Base-by-base conservation (phyloP, 2,888 invertebrate genomes). In the Scaptomyza tumidula region DNA sequence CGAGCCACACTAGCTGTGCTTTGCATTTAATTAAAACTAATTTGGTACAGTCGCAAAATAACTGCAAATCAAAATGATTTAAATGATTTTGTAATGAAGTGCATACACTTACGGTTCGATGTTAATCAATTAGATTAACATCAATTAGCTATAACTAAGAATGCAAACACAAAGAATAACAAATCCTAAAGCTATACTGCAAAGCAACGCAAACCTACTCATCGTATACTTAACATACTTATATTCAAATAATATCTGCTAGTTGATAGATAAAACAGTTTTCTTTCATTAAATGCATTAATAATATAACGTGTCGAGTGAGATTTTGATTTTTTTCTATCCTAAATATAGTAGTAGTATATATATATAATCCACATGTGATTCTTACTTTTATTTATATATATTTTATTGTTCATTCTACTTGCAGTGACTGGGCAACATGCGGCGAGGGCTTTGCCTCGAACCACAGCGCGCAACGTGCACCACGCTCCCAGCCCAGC, bases 391-490 rank as follows among this genome's bases (percentile, higher is more conserved):
- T 16, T 16, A 39, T 39, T n/a, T n/a, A 6, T 0, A 33, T 37
- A 1, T 44, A 14, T 11, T 39, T 24, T 6, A 2, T 29, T 7
- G 0, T 14, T 5, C 7, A 37, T 11, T 43, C 14, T 10, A 6
- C 0, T 70, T 69, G 11, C 83, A 82, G 86, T 52, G 16, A 24
- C 33, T 41, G 70, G 46, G 46, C 58, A 59, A 50, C 41, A 83
- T 83, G 83, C 83, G 68, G 78, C 50, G 61, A 44, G 14, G 44
- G 61, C 60, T 44, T 61, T 62, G 78, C 56, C 53, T 62, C 37
- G 62, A 29, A 57, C 54, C 55, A 48, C 76, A 71, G 63, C 55
- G 67, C 41, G 77, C 71, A 61, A 71, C 57, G 56, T 50, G 64
- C 61, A 45, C 46, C 54, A 71, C 65, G 68, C 71, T 68, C 33